Evolutionary conservation across 2,797 vertebrate species (phyloP).

Genomic region (Hoplostethus atlanticus): DNA sequence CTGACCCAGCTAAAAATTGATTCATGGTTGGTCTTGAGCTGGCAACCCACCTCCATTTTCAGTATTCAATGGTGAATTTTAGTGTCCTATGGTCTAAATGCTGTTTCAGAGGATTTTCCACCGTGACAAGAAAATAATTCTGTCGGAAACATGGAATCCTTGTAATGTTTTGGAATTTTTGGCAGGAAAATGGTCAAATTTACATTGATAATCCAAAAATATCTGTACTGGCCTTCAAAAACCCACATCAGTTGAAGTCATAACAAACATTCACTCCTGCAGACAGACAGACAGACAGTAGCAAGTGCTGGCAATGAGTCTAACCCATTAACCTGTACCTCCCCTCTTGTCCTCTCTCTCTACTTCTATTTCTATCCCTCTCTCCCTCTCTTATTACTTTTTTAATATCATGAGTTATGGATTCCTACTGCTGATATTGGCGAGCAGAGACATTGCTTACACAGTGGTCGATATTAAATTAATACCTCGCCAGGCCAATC

Average conservation of each 20-base stretch:
- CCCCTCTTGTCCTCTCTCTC: slow-evolving; percentile 34
- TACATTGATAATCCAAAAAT: background rate
- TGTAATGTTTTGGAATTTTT: no score
- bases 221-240: no score
- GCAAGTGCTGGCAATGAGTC: slow-evolving; percentile 63
- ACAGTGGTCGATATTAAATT: slow-evolving; percentile 69
- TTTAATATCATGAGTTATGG: slow-evolving; percentile 78
- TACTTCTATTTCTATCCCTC: slow-evolving; percentile 37
- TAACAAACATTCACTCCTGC: slow-evolving; percentile 16
- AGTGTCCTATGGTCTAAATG: no score
- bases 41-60: no score
- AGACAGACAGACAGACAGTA: slow-evolving; percentile 47
- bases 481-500: slow-evolving; percentile 61
- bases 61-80: no score
- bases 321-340: slow-evolving; percentile 58
- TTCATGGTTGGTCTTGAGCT: no score
- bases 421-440: slow-evolving; percentile 66
- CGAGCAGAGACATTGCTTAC: slow-evolving; percentile 59
- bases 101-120: background rate
- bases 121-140: background rate
- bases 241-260: background rate
- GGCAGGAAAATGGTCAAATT: background rate
- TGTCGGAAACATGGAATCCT: no score
- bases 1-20: no score
- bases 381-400: slow-evolving; percentile 71